phyloP scores from a whole-genome alignment of 2,113 vertebrate genomes.

The Semnornis frantzii region DNA sequence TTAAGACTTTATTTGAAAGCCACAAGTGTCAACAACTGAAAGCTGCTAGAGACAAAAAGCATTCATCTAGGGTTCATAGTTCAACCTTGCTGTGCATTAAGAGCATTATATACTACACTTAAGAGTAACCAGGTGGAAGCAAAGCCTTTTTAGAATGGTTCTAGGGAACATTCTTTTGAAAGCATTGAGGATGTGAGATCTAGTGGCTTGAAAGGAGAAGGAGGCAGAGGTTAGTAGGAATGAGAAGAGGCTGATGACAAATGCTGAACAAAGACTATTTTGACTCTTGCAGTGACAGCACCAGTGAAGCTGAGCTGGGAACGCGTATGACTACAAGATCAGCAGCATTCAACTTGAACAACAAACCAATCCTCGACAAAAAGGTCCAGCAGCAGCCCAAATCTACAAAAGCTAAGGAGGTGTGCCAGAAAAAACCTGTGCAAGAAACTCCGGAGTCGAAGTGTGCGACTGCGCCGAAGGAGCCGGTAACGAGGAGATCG shows the following conservation, averaged over 20 bases:
- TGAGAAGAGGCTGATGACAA: slow-evolving; percentile 25
- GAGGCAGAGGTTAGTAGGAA: slow-evolving; percentile 12
- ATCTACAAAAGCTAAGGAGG: slow-evolving; percentile 53
- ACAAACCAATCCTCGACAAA: slow-evolving; percentile 14
- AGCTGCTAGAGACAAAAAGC: background rate
- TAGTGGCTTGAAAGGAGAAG: background rate
- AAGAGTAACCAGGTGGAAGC: background rate
- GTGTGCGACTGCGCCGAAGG: background rate
- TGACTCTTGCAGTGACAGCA: slow-evolving; percentile 50
- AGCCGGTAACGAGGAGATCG: slow-evolving; percentile 73
- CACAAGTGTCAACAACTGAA: background rate
- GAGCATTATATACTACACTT: background rate
- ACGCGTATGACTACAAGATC: slow-evolving; percentile 71
- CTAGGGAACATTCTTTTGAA: slow-evolving; percentile 43
- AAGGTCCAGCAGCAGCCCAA: slow-evolving; percentile 54
- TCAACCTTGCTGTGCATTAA: slow-evolving; percentile 1
- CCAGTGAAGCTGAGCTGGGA: slow-evolving; percentile 44
- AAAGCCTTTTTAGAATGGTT: background rate
- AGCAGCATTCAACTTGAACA: background rate
- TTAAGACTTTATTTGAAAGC: slow-evolving; percentile 52
- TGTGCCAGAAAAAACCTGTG: slow-evolving; percentile 63
- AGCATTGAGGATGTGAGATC: slow-evolving; percentile 18
- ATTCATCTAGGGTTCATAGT: background rate
- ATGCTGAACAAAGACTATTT: slow-evolving; percentile 25
- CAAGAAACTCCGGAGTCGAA: slow-evolving; percentile 55